Evolutionary conservation across 92 coral and sea anemone species (phyloP), one percentile per base, ranked within the genome.

Genomic region (Isaurus tuberculatus): DNA sequence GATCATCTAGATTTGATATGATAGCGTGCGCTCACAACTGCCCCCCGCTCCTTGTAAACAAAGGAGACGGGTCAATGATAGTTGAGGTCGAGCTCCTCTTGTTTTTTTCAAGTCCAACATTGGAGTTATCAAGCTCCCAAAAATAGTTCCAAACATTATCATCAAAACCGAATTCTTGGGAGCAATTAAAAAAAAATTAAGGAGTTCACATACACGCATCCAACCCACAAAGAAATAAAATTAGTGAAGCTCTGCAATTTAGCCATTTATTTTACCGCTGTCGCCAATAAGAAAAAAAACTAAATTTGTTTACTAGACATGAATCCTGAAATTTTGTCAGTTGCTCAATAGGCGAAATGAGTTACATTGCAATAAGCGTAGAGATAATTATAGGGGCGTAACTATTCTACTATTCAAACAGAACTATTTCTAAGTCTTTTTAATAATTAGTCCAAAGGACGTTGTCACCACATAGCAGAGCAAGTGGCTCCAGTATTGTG

Each of bases 361-460:
- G 34, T 57, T 53, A 16, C 70, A 77, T n/a, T 79, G 86, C 83
- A 37, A 86, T 23, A 49, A 79, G 90, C 88, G 89, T 93, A 84
- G 88, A 90, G 68, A 86, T 93, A 94, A 94, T 94, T 83, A 69
- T 28, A 87, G 83, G 97, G 98, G 98, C 98, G 98, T 88, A 89
- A 79, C 90, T 93, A 85, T 79, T 87, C 86, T 82, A 89, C 88
- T 79, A 91, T 89, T 93, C 89, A 93, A 91, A 81, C 95, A 86
- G 86, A 55, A 80, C 94, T 81, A 88, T 87, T 93, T 78, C 88
- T 74, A 88, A 72, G 73, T 78, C 74, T 57, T 58, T 77, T 15
- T 20, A 77, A 77, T 77, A 77, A 77, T 77, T 77, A 77, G 82
- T 58, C 70, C 68, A 22, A 58, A 77, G 70, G 64, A 57, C 53